phyloP scores from a whole-genome alignment of 2,888 invertebrate genomes.

The Calliphora vomitoria region DNA sequence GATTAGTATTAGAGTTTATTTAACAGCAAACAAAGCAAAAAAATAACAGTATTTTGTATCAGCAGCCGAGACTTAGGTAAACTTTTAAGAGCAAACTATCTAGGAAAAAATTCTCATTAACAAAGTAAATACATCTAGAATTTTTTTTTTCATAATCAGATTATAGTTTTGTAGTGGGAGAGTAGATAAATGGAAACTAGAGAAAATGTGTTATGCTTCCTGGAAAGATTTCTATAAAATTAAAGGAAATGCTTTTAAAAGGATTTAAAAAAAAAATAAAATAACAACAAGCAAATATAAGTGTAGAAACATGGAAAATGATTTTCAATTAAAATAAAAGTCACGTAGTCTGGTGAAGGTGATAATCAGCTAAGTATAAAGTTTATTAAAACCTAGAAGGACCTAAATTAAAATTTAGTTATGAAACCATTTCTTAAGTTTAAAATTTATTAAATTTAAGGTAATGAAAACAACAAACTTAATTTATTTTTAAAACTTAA shows the following conservation, averaged over 20 bases:
- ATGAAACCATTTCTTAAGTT: too few relatives aligned
- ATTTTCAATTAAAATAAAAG: too few relatives aligned
- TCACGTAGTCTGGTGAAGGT: too few relatives aligned
- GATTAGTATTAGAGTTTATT: constrained; percentile 56
- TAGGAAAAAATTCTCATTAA: constrained; percentile 67
- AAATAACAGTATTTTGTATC: not conserved
- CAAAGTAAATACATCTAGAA: constrained; percentile 49
- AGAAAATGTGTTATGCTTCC: not conserved
- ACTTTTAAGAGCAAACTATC: constrained; percentile 20
- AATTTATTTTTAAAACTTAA: not conserved
- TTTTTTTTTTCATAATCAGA: constrained; percentile 20
- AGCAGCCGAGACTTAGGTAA: constrained; percentile 41
- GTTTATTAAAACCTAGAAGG: too few relatives aligned
- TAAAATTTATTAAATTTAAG: too few relatives aligned
- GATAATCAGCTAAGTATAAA: too few relatives aligned
- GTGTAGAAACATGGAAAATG: too few relatives aligned
- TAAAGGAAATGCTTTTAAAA: not conserved
- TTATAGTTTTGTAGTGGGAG: constrained; percentile 17
- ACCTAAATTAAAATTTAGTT: too few relatives aligned
- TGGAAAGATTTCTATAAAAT: not conserved
- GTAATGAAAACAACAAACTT: too few relatives aligned
- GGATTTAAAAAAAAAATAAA: too few relatives aligned
- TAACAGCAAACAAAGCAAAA: constrained; percentile 43
- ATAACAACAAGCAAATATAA: too few relatives aligned
- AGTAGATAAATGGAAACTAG: not conserved